Conservation (phyloP, 2,888 invertebrate species). For the Brenthis ino region DNA sequence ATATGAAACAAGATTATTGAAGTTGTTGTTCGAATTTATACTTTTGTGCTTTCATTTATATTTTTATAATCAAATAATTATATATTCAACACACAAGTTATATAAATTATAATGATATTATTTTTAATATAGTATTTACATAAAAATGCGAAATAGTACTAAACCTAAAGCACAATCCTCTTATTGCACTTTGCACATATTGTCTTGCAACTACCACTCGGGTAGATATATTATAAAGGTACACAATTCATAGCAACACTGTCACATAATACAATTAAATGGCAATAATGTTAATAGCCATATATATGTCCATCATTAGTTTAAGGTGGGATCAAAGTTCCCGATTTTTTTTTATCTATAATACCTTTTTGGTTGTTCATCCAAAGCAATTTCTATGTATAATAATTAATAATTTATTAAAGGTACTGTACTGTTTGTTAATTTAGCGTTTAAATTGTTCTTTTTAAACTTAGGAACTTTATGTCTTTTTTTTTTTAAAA, state of each 20-base stretch:
- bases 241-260: conserved; percentile 7
- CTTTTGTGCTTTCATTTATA: conserved; percentile 10
- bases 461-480: no score
- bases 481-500: neutral
- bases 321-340: neutral
- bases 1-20: neutral
- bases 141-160: conserved; percentile 30
- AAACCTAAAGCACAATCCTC: conserved; percentile 51
- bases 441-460: no score
- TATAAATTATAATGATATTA: conserved; percentile 17
- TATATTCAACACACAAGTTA: conserved; percentile 40
- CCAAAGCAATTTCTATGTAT: no score
- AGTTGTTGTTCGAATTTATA: neutral
- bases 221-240: conserved; percentile 4
- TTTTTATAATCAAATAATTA: conserved; percentile 3
- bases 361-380: no score
- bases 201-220: conserved; percentile 48
- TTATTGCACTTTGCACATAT: conserved; percentile 59
- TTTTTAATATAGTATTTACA: conserved; percentile 36
- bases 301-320: no score
- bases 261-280: neutral
- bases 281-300: neutral
- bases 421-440: no score
- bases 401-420: no score
- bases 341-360: no score